Evolutionary conservation across 2,888 invertebrate species (phyloP), one percentile per base, ranked within the genome.

Genomic region (Sclerodermus sp.): DNA sequence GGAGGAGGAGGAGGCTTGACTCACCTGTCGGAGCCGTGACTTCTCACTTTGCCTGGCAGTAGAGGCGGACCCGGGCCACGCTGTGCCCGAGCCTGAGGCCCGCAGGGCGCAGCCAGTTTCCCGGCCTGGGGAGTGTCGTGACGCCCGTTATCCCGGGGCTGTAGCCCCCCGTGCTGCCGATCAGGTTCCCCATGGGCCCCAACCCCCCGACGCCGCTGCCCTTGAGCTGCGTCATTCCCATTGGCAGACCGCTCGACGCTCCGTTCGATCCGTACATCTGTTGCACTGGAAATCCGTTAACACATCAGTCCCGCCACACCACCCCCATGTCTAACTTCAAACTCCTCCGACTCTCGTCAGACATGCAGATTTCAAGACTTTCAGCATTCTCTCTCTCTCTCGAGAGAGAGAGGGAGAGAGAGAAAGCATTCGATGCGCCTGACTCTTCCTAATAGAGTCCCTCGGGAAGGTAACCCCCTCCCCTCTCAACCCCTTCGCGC

Each of bases 31-130:
- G 82, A 82, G 70, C 80, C 79, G 68, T 80, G 79, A 73, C 77
- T 82, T 77, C 83, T 85, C 82, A 85, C 83, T 84, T 84, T 84
- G 83, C 84, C 87, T 83, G 87, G 88, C 85, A 84, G 84, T 84
- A 84, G 83, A 84, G 85, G 85, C 84, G 85, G 85, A 81, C 85
- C 85, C 84, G 84, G 84, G 85, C 87, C 88, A 85, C 85, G 88
- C 85, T 84, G 87, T 81, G 81, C 81, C 81, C 84, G 84, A 83
- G 86, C 85, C 84, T 82, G 83, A 81, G 83, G 88, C 90, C 91
- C 91, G 89, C 92, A 92, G 92, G 93, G 92, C 87, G 91, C 89
- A 85, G 87, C 91, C 89, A 91, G 92, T 93, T 93, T 93, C 91
- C 92, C 92, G 90, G 89, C 83, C 78, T 81, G 60, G 76, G 77